Base-by-base conservation (phyloP, 2,113 vertebrate species). In the Vireo altiloquus region DNA sequence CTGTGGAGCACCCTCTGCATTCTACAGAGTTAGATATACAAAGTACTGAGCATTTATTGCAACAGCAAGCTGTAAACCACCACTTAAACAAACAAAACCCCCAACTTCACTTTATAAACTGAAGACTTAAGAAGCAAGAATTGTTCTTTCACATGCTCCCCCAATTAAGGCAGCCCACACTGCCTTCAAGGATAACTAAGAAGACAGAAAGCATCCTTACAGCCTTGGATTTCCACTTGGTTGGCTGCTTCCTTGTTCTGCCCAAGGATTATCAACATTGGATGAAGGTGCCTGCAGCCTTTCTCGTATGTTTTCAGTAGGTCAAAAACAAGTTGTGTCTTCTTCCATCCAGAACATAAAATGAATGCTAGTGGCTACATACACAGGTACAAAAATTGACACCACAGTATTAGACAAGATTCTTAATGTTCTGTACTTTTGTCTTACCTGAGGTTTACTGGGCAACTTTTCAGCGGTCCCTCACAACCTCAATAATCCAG, bases 261-360 rank as follows among this genome's bases (percentile, higher is more conserved):
- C 22, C 99, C 99, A 23, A 99, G 90, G 83, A 98, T 97, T 87
- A 99, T 33, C 24, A 97, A 68, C 84, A 94, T 8, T 6, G 98
- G 98, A 78, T 97, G 96, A 50, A 99, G 97, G 12, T 13, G 85
- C 8, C 94, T 94, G 63, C 79, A 93, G 39, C 94, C 95, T 12
- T 66, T 96, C 33, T 31, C 28, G 0, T 92, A 96, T 1, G 96
- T 97, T 70, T 98, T 96, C 94, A 99, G 95, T 8, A 98, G 84
- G 35, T 98, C 98, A 68, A 97, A 98, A 64, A 99, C 97, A n/a
- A 66, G 79, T 24, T 98, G 98, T 46, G 98, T 99, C 91, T 98
- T 99, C 97, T 98, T 98, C 99, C 99, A 99, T 40, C 98, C 98
- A 4, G 98, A 98, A 96, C 99, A 99, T 44, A 99, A 89, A 74